Evolutionary conservation across 2,797 vertebrate genomes (phyloP).

Genomic region (Nasua narica): DNA sequence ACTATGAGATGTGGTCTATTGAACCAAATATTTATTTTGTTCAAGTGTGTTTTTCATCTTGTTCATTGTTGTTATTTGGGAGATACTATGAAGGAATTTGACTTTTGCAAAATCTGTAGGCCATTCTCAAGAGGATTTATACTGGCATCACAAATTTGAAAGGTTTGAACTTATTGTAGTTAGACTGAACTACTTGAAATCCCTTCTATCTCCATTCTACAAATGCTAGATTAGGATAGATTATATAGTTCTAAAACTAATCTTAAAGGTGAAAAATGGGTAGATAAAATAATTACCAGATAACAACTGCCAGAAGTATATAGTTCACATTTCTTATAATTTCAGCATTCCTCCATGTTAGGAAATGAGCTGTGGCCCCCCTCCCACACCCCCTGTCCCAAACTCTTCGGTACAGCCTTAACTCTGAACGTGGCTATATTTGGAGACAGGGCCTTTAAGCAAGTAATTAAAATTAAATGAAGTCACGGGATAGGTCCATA

Average conservation of each 20-base stretch:
- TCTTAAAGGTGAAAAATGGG: background rate
- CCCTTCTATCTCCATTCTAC: background rate
- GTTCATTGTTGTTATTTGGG: background rate
- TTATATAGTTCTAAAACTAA: background rate
- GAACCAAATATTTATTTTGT: background rate
- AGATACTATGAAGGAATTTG: background rate
- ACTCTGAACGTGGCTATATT: background rate
- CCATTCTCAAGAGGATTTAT: background rate
- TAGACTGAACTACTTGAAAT: background rate
- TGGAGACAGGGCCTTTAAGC: background rate
- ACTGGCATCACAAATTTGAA: background rate
- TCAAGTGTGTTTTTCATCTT: background rate
- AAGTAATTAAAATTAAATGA: background rate
- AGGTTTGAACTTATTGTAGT: background rate
- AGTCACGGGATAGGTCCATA: background rate
- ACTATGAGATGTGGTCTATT: background rate
- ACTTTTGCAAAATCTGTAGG: background rate
- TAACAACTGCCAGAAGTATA: background rate
- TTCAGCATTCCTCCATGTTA: background rate
- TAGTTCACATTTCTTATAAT: background rate
- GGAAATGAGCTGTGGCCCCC: background rate
- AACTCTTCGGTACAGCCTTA: background rate
- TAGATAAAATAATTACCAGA: background rate
- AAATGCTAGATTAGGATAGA: background rate
- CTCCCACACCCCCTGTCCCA: background rate